Base-by-base conservation (phyloP, 92 coral and sea anemone genomes). In the Phenganax marumi region DNA sequence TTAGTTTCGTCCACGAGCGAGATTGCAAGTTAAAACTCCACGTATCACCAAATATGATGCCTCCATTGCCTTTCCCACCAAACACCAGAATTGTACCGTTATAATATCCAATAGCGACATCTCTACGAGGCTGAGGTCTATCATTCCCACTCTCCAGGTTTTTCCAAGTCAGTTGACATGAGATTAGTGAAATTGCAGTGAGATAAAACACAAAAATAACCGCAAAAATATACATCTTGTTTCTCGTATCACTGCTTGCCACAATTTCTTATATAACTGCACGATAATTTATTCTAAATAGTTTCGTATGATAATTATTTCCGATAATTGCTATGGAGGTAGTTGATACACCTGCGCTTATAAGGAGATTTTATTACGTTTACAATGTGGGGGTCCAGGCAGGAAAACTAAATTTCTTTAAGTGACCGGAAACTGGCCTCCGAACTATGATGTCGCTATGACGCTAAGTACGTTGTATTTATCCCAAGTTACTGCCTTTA, bases 31-130 rank as follows among this genome's bases (percentile, higher is more conserved):
- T 63, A 70, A 88, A 91, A 23, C 72, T 52, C 97, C 97, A 93
- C 1, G 97, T 93, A 63, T 90, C 97, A 25, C 63, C 90, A 19
- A 86, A 68, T 13, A 39, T 25, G 10, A 23, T 69, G n/a, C 53
- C 75, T 0, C 21, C 12, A 3, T 52, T 16, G 2, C 81, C 84
- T 46, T 83, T 79, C 12, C 97, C 97, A 23, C 97, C 97, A 86
- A 87, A 91, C 14, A 93, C 73, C 25, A 90, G 68, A 66, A 93
- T 64, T 63, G 62, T 51, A 0, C 91, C 87, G 55, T 43, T 54
- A 58, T 84, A 71, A 81, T 84, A 93, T 2, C 97, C 97, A 56
- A 93, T 84, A 43, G 97, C 89, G 8, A 91, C 85, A 70, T 91
- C 97, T 49, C 97, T 86, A 25, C 97, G 89, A 22, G 87, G 92